Evolutionary conservation across 2,113 vertebrate genomes (phyloP).

Genomic region (Procavia capensis): DNA sequence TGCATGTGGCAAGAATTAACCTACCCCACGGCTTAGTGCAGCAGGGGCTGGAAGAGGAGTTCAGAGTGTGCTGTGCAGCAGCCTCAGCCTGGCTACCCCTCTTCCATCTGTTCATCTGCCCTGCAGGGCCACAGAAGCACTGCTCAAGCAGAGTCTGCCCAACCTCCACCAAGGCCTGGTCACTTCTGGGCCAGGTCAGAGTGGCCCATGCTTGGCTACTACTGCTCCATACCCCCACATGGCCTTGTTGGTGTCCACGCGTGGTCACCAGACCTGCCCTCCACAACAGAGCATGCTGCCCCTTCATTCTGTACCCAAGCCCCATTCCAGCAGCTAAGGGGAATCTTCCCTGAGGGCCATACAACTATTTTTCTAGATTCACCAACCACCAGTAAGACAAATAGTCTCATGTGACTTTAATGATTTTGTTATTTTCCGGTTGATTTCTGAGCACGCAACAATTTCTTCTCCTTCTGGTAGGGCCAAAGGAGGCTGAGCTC

Average conservation of each 20-base stretch:
- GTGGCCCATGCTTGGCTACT: rapidly evolving
- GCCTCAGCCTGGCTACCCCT: background rate
- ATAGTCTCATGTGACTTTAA: conserved; percentile 67
- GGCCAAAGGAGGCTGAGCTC: background rate
- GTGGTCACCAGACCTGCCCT: background rate
- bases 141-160: background rate
- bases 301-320: background rate
- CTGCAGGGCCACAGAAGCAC: background rate
- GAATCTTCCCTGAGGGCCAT: rapidly evolving
- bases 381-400: background rate
- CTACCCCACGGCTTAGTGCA: background rate
- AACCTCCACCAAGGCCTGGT: background rate
- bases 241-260: rapidly evolving
- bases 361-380: background rate
- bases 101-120: background rate
- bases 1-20: background rate
- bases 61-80: background rate
- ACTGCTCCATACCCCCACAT: rapidly evolving
- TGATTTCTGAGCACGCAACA: background rate
- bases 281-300: background rate
- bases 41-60: background rate
- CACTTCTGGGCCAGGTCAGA: background rate
- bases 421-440: background rate
- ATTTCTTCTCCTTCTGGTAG: background rate
- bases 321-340: background rate